phyloP scores from a whole-genome alignment of 1,140 invertebrate genomes.

The Trichoplusia ni region DNA sequence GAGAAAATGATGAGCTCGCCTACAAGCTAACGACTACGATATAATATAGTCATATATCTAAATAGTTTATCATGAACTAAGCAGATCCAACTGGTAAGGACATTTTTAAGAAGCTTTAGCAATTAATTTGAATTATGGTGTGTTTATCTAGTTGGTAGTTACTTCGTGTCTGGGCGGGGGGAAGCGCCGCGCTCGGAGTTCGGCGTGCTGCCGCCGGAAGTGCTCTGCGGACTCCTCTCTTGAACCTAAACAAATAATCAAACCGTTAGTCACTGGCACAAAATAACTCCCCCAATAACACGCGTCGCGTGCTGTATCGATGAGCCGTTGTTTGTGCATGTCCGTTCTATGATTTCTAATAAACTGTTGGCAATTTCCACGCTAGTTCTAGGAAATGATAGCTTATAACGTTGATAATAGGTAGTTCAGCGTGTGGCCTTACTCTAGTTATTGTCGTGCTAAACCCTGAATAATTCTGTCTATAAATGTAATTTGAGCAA shows the following conservation, averaged over 20 bases:
- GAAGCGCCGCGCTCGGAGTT: slow-evolving; percentile 65
- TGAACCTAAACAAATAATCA: slow-evolving; percentile 57
- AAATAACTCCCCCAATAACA: neutral
- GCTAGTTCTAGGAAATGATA: too few relatives aligned
- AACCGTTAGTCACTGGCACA: neutral
- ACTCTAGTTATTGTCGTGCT: too few relatives aligned
- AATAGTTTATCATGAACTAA: too few relatives aligned
- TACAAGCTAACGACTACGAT: too few relatives aligned
- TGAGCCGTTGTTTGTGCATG: too few relatives aligned
- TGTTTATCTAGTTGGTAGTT: slow-evolving; percentile 30
- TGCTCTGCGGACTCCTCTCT: slow-evolving; percentile 72
- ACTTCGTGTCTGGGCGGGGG: slow-evolving; percentile 45
- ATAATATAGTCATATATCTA: too few relatives aligned
- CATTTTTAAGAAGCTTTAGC: neutral
- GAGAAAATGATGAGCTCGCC: too few relatives aligned
- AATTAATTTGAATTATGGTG: too few relatives aligned
- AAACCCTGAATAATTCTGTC: neutral
- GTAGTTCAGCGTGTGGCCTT: too few relatives aligned
- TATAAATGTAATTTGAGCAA: too few relatives aligned
- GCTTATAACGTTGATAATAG: too few relatives aligned
- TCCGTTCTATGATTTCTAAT: neutral
- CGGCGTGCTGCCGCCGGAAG: slow-evolving; percentile 71
- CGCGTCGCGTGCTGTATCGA: neutral
- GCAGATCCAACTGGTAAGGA: neutral
- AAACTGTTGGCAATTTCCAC: neutral